Evolutionary conservation across 2,888 invertebrate species (phyloP).

Genomic region (Ophion obscuratus): DNA sequence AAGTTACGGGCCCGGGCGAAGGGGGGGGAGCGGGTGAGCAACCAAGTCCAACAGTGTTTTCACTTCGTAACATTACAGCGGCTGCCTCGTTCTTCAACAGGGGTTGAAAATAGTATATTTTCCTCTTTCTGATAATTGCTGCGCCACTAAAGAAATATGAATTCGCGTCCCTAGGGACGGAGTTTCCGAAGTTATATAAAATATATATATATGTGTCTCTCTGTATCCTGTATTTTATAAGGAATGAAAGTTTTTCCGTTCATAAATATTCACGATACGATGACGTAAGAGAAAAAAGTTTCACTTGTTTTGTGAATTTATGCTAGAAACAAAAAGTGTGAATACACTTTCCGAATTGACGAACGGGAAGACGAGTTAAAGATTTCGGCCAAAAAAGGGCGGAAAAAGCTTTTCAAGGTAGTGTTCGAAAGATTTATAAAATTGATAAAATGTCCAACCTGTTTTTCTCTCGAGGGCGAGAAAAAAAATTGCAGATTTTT

Average conservation of each 20-base stretch:
- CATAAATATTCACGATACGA: not conserved
- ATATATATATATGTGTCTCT: not conserved
- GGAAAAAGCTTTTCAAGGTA: too few relatives aligned
- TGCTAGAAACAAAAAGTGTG: not conserved
- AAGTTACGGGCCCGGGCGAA: slow-evolving; percentile 27
- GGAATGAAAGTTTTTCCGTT: not conserved
- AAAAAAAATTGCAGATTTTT: too few relatives aligned
- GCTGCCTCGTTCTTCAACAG: slow-evolving; percentile 23
- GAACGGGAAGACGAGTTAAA: not conserved
- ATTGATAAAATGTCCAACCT: too few relatives aligned
- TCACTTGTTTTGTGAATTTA: not conserved
- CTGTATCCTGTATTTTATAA: not conserved
- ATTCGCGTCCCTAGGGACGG: not conserved
- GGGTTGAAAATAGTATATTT: slow-evolving; percentile 49
- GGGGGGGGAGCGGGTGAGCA: slow-evolving; percentile 13
- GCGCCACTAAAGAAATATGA: slow-evolving; percentile 25
- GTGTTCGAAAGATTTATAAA: too few relatives aligned
- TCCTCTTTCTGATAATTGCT: slow-evolving; percentile 57
- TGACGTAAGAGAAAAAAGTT: not conserved
- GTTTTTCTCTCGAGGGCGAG: too few relatives aligned
- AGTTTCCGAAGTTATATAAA: slow-evolving; percentile 13
- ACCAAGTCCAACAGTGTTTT: slow-evolving; percentile 50
- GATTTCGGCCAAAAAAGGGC: not conserved
- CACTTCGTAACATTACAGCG: slow-evolving; percentile 36
- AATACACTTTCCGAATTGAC: not conserved